Conservation (phyloP, 2,888 invertebrate genomes). For the Pheosia gnoma region DNA sequence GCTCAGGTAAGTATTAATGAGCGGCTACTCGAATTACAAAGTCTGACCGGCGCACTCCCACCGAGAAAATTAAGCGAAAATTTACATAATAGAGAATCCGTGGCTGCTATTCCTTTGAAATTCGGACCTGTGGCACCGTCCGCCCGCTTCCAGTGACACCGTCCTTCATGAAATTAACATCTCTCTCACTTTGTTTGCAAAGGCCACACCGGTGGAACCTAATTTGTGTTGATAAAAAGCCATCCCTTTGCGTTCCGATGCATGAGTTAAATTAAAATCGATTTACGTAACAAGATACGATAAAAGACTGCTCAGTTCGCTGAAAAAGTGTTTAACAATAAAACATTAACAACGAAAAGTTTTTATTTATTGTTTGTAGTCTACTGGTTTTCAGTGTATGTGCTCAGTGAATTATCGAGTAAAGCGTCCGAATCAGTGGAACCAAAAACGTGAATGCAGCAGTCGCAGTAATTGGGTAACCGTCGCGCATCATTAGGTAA, state of each 20-base stretch:
- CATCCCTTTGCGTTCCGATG: conserved; percentile 39
- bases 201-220: conserved; percentile 61
- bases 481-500: conserved; percentile 78
- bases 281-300: not conserved
- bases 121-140: conserved; percentile 55
- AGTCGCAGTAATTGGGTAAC: conserved; percentile 73
- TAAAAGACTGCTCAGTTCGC: not conserved
- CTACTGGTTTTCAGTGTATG: conserved; percentile 40
- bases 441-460: conserved; percentile 74
- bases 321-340: conserved; percentile 6
- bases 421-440: conserved; percentile 59
- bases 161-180: conserved; percentile 81
- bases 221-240: conserved; percentile 67
- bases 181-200: conserved; percentile 76
- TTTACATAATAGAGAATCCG: conserved; percentile 83
- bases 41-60: conserved; percentile 70
- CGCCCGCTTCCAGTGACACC: conserved; percentile 71
- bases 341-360: conserved; percentile 16
- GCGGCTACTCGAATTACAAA: conserved; percentile 74
- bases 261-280: conserved; percentile 14
- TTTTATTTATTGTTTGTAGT: conserved; percentile 24
- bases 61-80: conserved; percentile 79
- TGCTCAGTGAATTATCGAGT: conserved; percentile 54
- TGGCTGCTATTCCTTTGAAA: conserved; percentile 80
- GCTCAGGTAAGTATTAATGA: conserved; percentile 75